Evolutionary conservation across 2,888 invertebrate genomes (phyloP).

Genomic region (Gastracanthus pulcherrimus): DNA sequence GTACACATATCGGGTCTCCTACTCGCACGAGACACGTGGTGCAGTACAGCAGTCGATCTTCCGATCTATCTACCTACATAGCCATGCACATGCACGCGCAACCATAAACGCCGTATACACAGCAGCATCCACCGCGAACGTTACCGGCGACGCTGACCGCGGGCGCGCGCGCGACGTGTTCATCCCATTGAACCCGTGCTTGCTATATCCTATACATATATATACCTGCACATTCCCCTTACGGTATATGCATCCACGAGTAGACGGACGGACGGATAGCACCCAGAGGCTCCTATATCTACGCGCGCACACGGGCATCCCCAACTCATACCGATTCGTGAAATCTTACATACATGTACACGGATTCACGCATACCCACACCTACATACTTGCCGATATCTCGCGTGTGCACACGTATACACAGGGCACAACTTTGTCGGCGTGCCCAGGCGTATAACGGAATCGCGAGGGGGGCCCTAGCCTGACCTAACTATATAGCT

Average conservation of each 20-base stretch:
- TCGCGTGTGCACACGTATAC: neutral
- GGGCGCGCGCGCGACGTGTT: conserved; percentile 25
- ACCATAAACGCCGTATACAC: no score
- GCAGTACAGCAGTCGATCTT: no score
- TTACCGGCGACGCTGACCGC: neutral
- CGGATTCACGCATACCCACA: neutral
- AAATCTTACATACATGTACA: neutral
- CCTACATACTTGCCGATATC: neutral
- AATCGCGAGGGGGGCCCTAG: neutral
- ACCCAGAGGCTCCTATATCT: neutral
- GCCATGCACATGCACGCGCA: no score
- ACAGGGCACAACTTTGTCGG: no score
- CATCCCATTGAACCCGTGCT: conserved; percentile 11
- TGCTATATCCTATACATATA: no score
- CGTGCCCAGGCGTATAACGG: conserved; percentile 27
- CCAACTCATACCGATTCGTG: no score
- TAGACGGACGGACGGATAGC: conserved; percentile 40
- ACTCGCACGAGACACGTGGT: no score
- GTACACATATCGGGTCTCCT: no score
- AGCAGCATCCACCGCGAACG: no score
- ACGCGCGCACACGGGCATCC: neutral
- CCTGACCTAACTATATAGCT: no score
- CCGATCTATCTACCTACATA: no score
- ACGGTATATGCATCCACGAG: conserved; percentile 35
- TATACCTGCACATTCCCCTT: conserved; percentile 33